Evolutionary conservation across 2,113 vertebrate genomes (phyloP).

Genomic region (Strix uralensis): DNA sequence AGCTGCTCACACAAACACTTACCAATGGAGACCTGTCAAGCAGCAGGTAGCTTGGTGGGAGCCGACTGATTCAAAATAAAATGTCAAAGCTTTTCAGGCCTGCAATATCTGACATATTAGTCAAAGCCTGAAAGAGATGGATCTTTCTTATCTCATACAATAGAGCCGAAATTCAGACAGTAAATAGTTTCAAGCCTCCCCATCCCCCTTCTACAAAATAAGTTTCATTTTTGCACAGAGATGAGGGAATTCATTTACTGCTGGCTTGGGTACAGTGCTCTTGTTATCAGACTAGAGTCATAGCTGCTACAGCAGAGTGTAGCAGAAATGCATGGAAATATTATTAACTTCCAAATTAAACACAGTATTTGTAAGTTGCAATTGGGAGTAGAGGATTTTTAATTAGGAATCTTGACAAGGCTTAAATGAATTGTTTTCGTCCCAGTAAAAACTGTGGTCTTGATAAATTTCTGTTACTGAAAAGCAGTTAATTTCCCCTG

Average conservation of each 20-base stretch:
- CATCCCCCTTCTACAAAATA: not conserved
- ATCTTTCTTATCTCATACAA: not conserved
- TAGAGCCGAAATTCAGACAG: not conserved
- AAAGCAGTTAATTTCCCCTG: conserved; percentile 56
- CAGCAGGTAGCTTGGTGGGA: not conserved
- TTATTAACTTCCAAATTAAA: conserved; percentile 50
- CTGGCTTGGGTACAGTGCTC: not conserved
- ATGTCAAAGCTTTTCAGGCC: not conserved
- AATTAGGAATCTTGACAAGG: conserved; percentile 50
- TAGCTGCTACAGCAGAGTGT: not conserved
- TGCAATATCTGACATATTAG: not conserved
- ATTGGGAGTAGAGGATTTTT: conserved; percentile 27
- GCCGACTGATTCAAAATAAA: not conserved
- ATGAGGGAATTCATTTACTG: not conserved
- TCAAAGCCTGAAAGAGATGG: not conserved
- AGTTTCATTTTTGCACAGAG: not conserved
- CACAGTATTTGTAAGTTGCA: conserved; percentile 31
- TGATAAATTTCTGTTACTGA: conserved; percentile 49
- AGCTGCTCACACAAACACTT: not conserved
- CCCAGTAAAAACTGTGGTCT: conserved; percentile 26
- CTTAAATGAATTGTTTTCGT: conserved; percentile 48
- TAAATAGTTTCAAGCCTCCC: not conserved
- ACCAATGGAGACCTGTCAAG: not conserved
- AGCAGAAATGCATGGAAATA: conserved; percentile 6
- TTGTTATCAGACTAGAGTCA: conserved; percentile 20